Percentiles rank a stretch among this genome's conserved stretches.
These are phyloP conservation scores for Isurus oxyrinchus DNA, from an alignment of 2,113 vertebrate genomes.

Conservation along the genomic window DNA sequence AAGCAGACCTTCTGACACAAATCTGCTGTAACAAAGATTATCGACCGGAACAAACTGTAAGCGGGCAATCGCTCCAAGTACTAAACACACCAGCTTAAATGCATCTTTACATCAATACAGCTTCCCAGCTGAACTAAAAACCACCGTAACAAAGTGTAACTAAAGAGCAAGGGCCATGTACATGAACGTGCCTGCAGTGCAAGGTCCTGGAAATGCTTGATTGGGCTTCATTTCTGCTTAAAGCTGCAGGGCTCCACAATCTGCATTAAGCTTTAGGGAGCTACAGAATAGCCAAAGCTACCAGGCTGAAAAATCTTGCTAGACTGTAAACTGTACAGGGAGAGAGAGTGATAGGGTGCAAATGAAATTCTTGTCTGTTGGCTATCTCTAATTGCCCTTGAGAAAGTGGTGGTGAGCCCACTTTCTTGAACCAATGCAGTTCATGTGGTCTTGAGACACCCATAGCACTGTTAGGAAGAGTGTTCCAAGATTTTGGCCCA, in stretches of 20 bases:
- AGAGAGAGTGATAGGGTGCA: neutral
- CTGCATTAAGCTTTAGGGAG: neutral
- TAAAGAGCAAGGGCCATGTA: neutral
- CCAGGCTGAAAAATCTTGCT: neutral
- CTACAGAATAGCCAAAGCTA: neutral
- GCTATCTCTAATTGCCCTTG: no score
- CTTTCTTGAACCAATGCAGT: no score
- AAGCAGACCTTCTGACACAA: conserved; percentile 45
- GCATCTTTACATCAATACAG: neutral
- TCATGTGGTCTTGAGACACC: no score
- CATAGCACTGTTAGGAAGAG: no score
- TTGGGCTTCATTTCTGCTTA: neutral
- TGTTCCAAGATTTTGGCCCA: no score
- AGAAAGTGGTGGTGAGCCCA: no score
- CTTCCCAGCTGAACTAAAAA: neutral
- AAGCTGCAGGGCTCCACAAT: neutral
- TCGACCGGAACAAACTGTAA: conserved; percentile 37
- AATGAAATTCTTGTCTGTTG: no score
- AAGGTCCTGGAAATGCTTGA: neutral
- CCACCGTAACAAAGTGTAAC: neutral
- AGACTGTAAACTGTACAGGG: neutral
- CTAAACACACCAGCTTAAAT: neutral
- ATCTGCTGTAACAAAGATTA: conserved; percentile 44
- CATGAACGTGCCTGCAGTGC: neutral
- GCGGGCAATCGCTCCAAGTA: neutral